Percentiles rank a stretch among this genome's conserved stretches.
Evolutionary conservation across 2,113 vertebrate species (phyloP).

Genomic region (Platichthys stellatus): DNA sequence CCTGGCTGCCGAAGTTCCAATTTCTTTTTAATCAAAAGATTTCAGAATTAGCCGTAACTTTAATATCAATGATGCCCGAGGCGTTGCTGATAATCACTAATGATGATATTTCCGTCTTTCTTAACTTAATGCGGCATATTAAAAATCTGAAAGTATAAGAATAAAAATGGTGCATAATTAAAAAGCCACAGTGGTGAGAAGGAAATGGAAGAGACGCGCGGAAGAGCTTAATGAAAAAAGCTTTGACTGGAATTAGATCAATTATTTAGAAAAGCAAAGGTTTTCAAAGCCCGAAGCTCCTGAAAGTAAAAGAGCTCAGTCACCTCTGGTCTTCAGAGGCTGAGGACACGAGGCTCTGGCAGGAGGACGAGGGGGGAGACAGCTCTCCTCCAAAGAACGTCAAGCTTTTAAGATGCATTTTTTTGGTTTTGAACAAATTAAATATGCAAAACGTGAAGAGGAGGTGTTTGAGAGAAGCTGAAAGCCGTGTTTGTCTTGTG

Average conservation of each 20-base stretch:
- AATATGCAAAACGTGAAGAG: background rate
- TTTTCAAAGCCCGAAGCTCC: background rate
- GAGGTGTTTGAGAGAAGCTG: background rate
- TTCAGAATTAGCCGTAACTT: background rate
- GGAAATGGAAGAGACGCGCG: background rate
- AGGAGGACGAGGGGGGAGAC: background rate
- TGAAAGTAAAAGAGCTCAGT: slow-evolving; percentile 28
- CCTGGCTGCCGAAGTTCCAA: background rate
- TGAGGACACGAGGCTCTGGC: slow-evolving; percentile 15
- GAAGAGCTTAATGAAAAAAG: slow-evolving; percentile 27
- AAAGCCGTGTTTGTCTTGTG: slow-evolving; percentile 26
- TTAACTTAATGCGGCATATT: background rate
- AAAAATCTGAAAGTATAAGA: background rate
- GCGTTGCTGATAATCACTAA: background rate
- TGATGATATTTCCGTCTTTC: background rate
- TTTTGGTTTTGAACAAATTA: background rate
- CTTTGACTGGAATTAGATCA: slow-evolving; percentile 23
- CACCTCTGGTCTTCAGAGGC: slow-evolving; percentile 36
- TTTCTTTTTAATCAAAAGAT: background rate
- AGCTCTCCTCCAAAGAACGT: slow-evolving; percentile 22
- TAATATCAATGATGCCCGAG: background rate
- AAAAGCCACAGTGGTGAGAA: slow-evolving; percentile 1
- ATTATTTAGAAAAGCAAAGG: slow-evolving; percentile 25
- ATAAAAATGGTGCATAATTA: background rate
- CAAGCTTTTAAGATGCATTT: background rate